A percentile compares a stretch with the other conserved stretches of the same genome.
These are phyloP conservation scores for Peribatodes rhomboidaria DNA, from an alignment of 2,888 invertebrate genomes.

Conservation along the genomic window DNA sequence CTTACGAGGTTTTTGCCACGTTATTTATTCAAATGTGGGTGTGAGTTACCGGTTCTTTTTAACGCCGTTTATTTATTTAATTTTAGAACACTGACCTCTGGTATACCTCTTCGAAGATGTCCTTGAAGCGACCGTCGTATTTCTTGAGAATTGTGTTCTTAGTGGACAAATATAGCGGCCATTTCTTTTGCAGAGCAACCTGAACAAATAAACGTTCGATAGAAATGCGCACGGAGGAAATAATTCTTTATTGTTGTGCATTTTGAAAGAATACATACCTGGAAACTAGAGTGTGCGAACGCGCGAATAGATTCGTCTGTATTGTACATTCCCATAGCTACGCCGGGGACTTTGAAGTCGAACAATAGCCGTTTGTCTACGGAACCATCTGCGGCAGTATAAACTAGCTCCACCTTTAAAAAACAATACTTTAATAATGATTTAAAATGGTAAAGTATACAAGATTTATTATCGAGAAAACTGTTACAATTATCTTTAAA, in stretches of 20 bases:
- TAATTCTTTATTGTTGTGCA: slow-evolving; percentile 22
- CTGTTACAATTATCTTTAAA: slow-evolving; percentile 33
- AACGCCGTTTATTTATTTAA: slow-evolving; percentile 26
- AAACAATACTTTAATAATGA: slow-evolving; percentile 15
- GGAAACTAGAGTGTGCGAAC: slow-evolving; percentile 96
- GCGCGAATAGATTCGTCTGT: slow-evolving; percentile 93
- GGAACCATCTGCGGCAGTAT: slow-evolving; percentile 88
- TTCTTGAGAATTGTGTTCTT: slow-evolving; percentile 96
- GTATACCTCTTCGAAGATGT: slow-evolving; percentile 96
- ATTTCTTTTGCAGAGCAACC: slow-evolving; percentile 93
- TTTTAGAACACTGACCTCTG: slow-evolving; percentile 86
- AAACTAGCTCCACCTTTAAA: slow-evolving; percentile 90
- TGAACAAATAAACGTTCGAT: slow-evolving; percentile 54
- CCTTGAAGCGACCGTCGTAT: slow-evolving; percentile 96
- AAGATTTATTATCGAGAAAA: slow-evolving; percentile 25
- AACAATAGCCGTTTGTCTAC: slow-evolving; percentile 88
- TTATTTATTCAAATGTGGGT: slow-evolving; percentile 23
- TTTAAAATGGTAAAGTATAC: not conserved
- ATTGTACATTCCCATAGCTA: slow-evolving; percentile 96
- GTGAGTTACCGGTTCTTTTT: slow-evolving; percentile 30
- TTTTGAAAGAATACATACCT: slow-evolving; percentile 69
- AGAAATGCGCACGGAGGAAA: slow-evolving; percentile 22
- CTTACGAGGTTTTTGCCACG: slow-evolving; percentile 23
- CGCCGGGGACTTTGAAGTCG: slow-evolving; percentile 91
- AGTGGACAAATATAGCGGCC: slow-evolving; percentile 96